Evolutionary conservation across 2,888 invertebrate species (phyloP), one percentile per base, ranked within the genome.

Genomic region (Pandemis cinnamomeana): DNA sequence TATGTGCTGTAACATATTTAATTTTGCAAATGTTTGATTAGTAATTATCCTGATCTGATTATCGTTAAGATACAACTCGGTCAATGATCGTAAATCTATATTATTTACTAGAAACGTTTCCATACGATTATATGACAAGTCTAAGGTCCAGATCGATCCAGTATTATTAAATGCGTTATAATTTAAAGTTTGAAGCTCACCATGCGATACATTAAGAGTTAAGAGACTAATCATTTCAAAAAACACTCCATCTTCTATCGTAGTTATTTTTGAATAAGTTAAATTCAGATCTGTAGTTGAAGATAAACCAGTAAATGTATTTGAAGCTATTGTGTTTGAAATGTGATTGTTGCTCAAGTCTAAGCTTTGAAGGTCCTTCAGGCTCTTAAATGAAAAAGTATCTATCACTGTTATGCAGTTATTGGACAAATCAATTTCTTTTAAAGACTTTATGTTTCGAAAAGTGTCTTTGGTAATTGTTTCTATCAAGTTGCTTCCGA

Each of bases 221-320:
- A 51, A 72, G 8, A 77, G 66, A 13, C n/a, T 64, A 0, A 8
- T 67, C 71, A 77, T 71, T 5, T 71, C 70, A n/a, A 66, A 75
- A 77, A 79, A 78, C 15, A 72, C 42, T n/a, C 74, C 8, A 71
- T 78, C 71, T 51, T 77, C 71, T 60, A 76, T 72, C 7, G 46
- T 53, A 46, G 44, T 62, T 5, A 76, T 53, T 62, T 68, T 69
- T n/a, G 75, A 73, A 27, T 75, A 64, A 27, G 58, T 68, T n/a
- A 79, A 62, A 55, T 55, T 44, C 11, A 79, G 71, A 15, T 53
- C 5, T 27, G 6, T 11, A n/a, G 78, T 68, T 6, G 70, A 27
- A 67, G 36, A 20, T 36, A 78, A 63, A 8, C 75, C 77, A 20
- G n/a, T 48, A 73, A 78, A 76, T 53, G 61, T 71, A 51, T 78